Evolutionary conservation across 2,797 vertebrate species (phyloP), one percentile per base, ranked within the genome.

Genomic region (Protosalanx chinensis): DNA sequence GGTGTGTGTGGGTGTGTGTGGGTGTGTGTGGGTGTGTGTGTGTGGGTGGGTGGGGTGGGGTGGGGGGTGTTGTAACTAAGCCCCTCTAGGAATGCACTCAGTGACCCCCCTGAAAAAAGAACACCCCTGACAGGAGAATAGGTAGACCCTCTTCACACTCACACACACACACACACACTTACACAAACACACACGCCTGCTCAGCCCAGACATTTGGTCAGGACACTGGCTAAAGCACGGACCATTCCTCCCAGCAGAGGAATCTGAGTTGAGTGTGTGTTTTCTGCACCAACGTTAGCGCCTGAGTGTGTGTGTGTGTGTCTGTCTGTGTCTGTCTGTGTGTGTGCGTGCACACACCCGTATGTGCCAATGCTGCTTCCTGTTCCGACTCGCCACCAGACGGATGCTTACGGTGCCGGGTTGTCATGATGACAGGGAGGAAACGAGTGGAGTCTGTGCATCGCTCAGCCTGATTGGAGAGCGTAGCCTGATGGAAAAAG

Each of bases 351-450:
- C 56, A 23, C 23, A 62, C 16, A 15, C 33, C 49, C 35, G 32
- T 18, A n/a, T 27, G 27, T 16, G 60, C 27, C 58, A 23, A 71
- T 4, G 18, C 77, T 68, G 71, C 76, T 80, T 86, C 76, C 81
- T 76, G 74, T 75, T 79, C 82, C 72, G 75, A 74, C 75, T 71
- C 76, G 51, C 68, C 76, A 79, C 68, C 78, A 81, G 79, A 80
- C 81, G 78, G 87, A 88, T 89, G 86, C 87, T 87, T 80, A 61
- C 76, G 69, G 86, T 77, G 0, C 74, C 79, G 81, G 51, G 92
- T 95, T 93, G 94, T 91, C 94, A 93, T 94, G 91, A 90, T 86
- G 90, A 94, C 91, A 41, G 53, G 75, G n/a, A n/a, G n/a, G n/a
- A n/a, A n/a, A n/a, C n/a, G n/a, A n/a, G n/a, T n/a, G n/a, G n/a